phyloP scores from a whole-genome alignment of 2,797 vertebrate genomes.

The Chaunax sp. region DNA sequence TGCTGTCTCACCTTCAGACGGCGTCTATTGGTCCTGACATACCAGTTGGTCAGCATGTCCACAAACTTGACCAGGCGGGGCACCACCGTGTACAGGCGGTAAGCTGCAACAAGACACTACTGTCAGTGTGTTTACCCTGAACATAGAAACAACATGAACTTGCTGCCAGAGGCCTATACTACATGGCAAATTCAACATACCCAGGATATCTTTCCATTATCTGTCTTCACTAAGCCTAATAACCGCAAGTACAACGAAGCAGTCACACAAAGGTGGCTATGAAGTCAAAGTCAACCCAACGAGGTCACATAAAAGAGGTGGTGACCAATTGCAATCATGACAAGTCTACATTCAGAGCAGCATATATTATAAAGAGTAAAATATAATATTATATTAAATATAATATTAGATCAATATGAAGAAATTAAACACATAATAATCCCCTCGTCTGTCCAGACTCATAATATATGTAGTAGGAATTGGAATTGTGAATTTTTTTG shows the following conservation, averaged over 20 bases:
- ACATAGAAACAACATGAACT: background rate
- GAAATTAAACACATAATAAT: background rate
- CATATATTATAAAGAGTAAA: background rate
- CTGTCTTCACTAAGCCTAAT: background rate
- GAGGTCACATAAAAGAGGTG: background rate
- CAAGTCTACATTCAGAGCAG: background rate
- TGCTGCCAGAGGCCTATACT: background rate
- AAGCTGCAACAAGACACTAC: conserved; percentile 80
- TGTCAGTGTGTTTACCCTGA: conserved; percentile 11
- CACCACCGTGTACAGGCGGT: conserved; percentile 95
- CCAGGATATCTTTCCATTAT: background rate
- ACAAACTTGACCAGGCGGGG: conserved; percentile 97
- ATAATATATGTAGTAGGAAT: background rate
- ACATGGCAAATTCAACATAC: background rate
- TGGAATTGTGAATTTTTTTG: too few species aligned
- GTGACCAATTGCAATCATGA: background rate
- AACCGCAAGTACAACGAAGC: background rate
- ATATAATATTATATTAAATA: too few species aligned
- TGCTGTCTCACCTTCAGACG: conserved; percentile 91
- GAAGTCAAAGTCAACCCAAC: background rate
- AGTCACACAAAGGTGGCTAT: background rate
- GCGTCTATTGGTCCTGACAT: conserved; percentile 95
- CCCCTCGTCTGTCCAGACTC: background rate
- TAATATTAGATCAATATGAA: background rate
- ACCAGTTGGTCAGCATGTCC: conserved; percentile 98